Evolutionary conservation across 2,888 invertebrate genomes (phyloP), one percentile per base, ranked within the genome.

Genomic region (Aphidius colemani): DNA sequence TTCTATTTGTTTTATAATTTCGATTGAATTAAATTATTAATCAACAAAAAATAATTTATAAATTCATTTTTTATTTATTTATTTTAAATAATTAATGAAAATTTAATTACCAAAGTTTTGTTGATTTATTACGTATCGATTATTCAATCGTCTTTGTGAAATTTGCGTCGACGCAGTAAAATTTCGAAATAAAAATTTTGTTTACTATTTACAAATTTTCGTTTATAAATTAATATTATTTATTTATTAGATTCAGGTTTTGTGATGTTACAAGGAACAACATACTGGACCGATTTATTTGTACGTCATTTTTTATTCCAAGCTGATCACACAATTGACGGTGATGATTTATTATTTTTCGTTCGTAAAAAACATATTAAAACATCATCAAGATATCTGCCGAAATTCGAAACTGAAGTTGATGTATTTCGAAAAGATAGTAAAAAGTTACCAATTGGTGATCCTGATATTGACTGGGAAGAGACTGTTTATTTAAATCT

Each of bases 401-500:
- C 95, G 72, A 95, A 95, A 86, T 95, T 93, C 84, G 94, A 96
- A 91, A 95, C 95, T 78, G 94, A 94, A 84, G 93, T 98, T 71
- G 97, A 98, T 85, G 98, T 98, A 70, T 98, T 95, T 85, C 91
- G 98, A 70, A 95, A 96, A 85, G 96, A 97, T 84, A 97, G 97
- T 78, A 92, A 95, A 80, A 96, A 97, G 84, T 86, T 98, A 78
- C 98, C 98, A 59, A 93, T 97, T 77, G 95, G 95, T 66, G 97
- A 98, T 85, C 93, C 94, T 51, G 94, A 94, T 79, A 92, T 98
- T 75, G 97, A 98, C 85, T 99, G 98, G 98, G 98, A 98, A 85
- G 98, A 99, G 86, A 98, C 98, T 64, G 96, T 98, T 70, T 98
- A 98, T 85, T 87, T 98, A 72, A 98, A 98, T 86, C 88, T 98